phyloP scores from a whole-genome alignment of 2,888 invertebrate genomes.

The Trichacis sp. region DNA sequence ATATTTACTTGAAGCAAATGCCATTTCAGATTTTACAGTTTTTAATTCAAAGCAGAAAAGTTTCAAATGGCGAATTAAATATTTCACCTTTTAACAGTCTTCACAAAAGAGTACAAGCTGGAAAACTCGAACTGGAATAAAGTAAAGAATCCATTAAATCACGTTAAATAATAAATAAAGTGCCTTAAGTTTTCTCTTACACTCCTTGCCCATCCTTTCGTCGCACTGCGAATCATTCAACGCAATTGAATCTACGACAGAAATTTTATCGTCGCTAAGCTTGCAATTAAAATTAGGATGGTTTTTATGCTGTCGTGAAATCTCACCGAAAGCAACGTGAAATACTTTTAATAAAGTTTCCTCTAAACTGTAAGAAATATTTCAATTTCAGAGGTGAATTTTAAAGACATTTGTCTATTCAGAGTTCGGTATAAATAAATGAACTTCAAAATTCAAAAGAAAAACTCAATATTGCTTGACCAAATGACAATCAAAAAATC shows the following conservation, averaged over 20 bases:
- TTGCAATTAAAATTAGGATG: conserved; percentile 53
- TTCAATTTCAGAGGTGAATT: no score
- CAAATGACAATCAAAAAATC: no score
- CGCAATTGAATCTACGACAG: conserved; percentile 44
- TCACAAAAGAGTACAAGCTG: not conserved
- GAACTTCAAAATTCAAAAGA: no score
- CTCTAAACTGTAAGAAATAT: no score
- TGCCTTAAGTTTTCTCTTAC: conserved; percentile 12
- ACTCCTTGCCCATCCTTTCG: conserved; percentile 29
- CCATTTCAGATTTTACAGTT: no score
- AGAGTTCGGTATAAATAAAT: no score
- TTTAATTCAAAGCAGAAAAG: no score
- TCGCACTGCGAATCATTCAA: conserved; percentile 20
- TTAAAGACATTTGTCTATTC: no score
- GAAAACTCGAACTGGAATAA: not conserved
- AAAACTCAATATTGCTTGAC: no score
- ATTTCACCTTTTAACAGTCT: no score
- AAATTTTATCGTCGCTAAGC: conserved; percentile 52
- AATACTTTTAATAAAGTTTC: not conserved
- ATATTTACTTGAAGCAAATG: no score
- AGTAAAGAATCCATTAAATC: not conserved
- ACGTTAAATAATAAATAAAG: conserved; percentile 26
- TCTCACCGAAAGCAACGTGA: not conserved
- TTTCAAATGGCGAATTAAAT: no score
- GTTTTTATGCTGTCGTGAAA: conserved; percentile 3